These are phyloP conservation scores for Laothoe populi DNA, from an alignment of 2,888 invertebrate species.

Conservation along the genomic window DNA sequence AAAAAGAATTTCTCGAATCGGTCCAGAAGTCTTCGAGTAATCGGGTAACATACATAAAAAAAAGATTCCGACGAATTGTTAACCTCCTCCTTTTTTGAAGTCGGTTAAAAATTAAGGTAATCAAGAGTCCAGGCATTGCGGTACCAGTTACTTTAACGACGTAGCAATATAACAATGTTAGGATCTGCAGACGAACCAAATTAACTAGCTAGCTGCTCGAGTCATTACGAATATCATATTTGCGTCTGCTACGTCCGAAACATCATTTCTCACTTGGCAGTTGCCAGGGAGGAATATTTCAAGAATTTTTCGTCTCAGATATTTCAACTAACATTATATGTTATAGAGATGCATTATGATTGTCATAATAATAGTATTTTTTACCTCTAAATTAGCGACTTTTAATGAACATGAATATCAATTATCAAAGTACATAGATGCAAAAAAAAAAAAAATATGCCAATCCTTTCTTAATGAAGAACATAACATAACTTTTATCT, in stretches of 20 bases:
- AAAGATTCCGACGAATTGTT: too few relatives aligned
- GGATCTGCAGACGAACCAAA: constrained; percentile 77
- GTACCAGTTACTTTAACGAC: constrained; percentile 22
- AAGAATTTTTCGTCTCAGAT: constrained; percentile 1
- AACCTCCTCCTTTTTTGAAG: too few relatives aligned
- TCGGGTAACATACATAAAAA: too few relatives aligned
- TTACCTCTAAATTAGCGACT: not conserved
- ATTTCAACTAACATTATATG: not conserved
- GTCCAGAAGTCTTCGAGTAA: too few relatives aligned
- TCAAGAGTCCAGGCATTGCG: constrained; percentile 25
- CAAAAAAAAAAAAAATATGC: not conserved
- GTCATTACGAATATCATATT: constrained; percentile 80
- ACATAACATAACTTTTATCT: too few relatives aligned
- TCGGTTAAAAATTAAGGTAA: constrained; percentile 37
- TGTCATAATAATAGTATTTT: not conserved
- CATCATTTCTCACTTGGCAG: constrained; percentile 56
- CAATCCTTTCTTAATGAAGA: not conserved
- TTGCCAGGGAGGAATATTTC: not conserved
- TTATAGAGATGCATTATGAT: not conserved
- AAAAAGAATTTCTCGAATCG: too few relatives aligned
- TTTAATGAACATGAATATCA: too few relatives aligned
- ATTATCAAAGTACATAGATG: too few relatives aligned
- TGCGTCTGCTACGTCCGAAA: constrained; percentile 63
- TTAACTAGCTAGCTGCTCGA: constrained; percentile 76
- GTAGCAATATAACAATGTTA: constrained; percentile 66